Percentiles rank a stretch among this genome's conserved stretches.
phyloP scores from a whole-genome alignment of 2,888 invertebrate species.

The Stegophylla sp. region DNA sequence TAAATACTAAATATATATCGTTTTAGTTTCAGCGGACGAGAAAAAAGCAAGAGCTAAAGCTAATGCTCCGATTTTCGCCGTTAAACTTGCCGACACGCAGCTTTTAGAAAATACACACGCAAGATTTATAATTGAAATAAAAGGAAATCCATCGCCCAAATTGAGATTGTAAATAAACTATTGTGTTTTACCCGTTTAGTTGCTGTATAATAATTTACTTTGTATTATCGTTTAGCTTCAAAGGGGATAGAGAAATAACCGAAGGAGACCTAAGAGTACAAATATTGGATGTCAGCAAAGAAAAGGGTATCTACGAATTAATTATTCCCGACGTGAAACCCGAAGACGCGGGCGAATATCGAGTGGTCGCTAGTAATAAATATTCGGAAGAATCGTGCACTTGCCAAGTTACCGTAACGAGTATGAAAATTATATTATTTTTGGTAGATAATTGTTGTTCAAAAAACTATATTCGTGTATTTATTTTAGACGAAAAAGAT shows the following conservation, averaged over 20 bases:
- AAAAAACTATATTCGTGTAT: neutral
- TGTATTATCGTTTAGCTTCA: conserved; percentile 71
- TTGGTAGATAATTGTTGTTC: neutral
- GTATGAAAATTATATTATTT: too few relatives aligned
- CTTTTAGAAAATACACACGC: conserved; percentile 84
- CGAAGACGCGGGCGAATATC: conserved; percentile 82
- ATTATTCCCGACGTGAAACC: conserved; percentile 81
- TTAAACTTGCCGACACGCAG: conserved; percentile 86
- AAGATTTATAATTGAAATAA: conserved; percentile 86
- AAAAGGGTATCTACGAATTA: conserved; percentile 85
- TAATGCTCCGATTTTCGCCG: conserved; percentile 82
- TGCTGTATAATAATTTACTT: neutral
- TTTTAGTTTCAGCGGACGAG: conserved; percentile 75
- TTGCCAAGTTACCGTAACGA: conserved; percentile 79
- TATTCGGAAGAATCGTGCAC: conserved; percentile 80
- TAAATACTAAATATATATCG: neutral
- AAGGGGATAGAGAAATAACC: conserved; percentile 78
- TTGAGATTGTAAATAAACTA: conserved; percentile 77
- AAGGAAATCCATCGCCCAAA: conserved; percentile 86
- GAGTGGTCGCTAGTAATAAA: conserved; percentile 82
- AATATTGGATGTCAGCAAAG: conserved; percentile 77
- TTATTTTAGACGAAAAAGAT: conserved; percentile 75
- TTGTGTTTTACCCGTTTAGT: neutral
- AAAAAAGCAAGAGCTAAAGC: conserved; percentile 73
- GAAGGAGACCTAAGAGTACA: conserved; percentile 74